Conservation (phyloP, 1,140 invertebrate species). For the Atta cephalotes region DNA sequence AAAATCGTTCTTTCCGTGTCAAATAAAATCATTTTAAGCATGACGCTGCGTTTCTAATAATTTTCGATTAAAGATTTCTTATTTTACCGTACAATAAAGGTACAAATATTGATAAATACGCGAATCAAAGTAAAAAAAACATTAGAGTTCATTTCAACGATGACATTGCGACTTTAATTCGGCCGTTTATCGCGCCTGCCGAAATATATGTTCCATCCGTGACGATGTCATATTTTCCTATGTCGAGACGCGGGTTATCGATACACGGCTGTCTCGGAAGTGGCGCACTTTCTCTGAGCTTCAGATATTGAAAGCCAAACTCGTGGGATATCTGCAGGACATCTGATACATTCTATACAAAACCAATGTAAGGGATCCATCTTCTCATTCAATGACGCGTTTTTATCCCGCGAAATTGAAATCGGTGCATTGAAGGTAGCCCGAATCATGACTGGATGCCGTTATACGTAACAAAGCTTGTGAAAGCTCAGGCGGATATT, state of each 20-base stretch:
- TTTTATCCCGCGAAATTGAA: conserved; percentile 61
- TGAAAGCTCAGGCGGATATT: conserved; percentile 28
- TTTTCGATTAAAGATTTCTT: conserved; percentile 21
- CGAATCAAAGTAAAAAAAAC: conserved; percentile 27
- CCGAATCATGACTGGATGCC: conserved; percentile 35
- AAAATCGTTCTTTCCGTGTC: too few species aligned
- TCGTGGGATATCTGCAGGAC: conserved; percentile 27
- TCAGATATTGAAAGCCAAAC: conserved; percentile 56
- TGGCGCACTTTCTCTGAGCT: conserved; percentile 34
- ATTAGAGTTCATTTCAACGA: conserved; percentile 50
- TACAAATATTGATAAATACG: background rate
- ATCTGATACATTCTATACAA: conserved; percentile 34
- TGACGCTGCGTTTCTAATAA: conserved; percentile 8
- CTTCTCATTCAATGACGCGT: conserved; percentile 47
- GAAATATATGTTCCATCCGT: conserved; percentile 52
- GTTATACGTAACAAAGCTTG: conserved; percentile 49
- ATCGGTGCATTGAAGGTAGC: conserved; percentile 47
- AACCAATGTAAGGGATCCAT: conserved; percentile 43
- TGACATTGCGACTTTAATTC: conserved; percentile 55
- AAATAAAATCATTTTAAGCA: background rate
- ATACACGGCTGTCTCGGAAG: conserved; percentile 38
- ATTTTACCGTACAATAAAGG: background rate
- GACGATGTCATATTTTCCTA: conserved; percentile 45
- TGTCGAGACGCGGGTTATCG: background rate
- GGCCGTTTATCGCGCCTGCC: conserved; percentile 31